Evolutionary conservation across 2,888 invertebrate genomes (phyloP).

Genomic region (Antheraea assamensis): DNA sequence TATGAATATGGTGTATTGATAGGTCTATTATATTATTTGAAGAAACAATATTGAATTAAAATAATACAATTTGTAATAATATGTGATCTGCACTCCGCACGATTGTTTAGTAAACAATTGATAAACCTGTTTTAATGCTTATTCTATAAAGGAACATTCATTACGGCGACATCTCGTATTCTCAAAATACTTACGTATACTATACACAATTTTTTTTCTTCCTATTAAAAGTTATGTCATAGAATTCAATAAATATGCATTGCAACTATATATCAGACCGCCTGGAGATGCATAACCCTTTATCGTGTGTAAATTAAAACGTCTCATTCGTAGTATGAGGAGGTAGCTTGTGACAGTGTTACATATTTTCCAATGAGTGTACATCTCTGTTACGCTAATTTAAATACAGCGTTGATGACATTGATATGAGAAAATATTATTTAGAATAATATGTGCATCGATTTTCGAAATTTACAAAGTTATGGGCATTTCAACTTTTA

Average conservation of each 20-base stretch:
- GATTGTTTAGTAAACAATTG: neutral
- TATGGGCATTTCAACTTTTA: too few species aligned
- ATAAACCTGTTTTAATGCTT: neutral
- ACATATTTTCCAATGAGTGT: neutral
- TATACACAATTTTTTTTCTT: neutral
- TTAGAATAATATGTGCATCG: neutral
- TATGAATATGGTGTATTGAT: neutral
- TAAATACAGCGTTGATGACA: neutral
- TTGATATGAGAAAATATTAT: neutral
- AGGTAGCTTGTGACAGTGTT: neutral
- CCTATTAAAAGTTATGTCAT: neutral
- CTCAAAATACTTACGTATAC: neutral
- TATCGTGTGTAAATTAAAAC: neutral
- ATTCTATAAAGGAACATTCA: neutral
- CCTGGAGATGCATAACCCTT: neutral
- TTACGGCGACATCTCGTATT: neutral
- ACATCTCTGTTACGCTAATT: neutral
- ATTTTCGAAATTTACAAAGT: neutral
- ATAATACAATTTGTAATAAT: too few species aligned
- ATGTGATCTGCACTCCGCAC: too few species aligned
- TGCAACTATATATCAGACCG: neutral
- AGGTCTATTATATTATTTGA: neutral
- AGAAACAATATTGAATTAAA: neutral
- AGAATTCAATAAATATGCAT: neutral
- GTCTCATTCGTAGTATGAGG: neutral